Evolutionary conservation across 1,140 invertebrate species (phyloP).

Genomic region (Colletes latitarsis): DNA sequence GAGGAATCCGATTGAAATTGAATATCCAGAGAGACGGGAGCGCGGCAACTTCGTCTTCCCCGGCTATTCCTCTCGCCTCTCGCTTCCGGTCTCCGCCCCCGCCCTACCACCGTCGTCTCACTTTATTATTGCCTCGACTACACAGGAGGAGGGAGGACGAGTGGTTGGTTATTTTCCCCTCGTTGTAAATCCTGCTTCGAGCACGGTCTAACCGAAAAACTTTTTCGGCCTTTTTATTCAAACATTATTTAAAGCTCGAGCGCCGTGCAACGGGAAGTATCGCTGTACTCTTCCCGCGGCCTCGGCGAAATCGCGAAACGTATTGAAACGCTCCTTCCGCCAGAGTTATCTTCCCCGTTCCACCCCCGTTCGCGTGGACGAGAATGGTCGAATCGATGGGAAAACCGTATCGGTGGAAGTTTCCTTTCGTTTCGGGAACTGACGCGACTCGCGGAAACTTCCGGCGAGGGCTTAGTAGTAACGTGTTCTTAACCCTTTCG

Average conservation of each 20-base stretch:
- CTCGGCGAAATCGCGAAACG: neutral
- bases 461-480: too few relatives aligned
- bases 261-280: neutral
- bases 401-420: neutral
- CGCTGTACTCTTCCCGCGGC: neutral
- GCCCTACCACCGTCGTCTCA: conserved; percentile 1
- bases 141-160: neutral
- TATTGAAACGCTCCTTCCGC: conserved; percentile 1
- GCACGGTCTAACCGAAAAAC: conserved; percentile 35
- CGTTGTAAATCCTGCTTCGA: conserved; percentile 39
- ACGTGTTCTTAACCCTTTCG: too few relatives aligned
- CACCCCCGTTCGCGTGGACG: neutral
- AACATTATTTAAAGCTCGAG: conserved; percentile 34
- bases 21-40: conserved; percentile 37
- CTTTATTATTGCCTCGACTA: conserved; percentile 41
- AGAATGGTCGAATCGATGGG: neutral
- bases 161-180: conserved; percentile 18
- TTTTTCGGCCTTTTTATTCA: conserved; percentile 36
- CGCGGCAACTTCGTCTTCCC: neutral
- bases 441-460: neutral
- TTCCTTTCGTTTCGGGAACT: neutral
- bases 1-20: conserved; percentile 48
- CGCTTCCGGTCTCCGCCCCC: neutral
- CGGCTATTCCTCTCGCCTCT: conserved; percentile 22
- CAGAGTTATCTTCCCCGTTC: neutral